phyloP scores from a whole-genome alignment of 2,888 invertebrate genomes.

The Limenitis camilla region DNA sequence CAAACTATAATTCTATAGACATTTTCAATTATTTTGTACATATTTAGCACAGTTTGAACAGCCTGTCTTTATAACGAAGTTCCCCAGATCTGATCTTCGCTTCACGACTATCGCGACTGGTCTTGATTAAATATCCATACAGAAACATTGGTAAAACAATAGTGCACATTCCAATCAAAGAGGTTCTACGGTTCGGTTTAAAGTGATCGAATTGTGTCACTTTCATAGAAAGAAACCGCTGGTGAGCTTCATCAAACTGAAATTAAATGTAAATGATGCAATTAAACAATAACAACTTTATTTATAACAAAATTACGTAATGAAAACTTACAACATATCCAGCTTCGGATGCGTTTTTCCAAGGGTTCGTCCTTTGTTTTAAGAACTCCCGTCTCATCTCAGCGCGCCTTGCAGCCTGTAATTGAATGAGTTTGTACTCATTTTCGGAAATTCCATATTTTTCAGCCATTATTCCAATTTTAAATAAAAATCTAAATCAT shows the following conservation, averaged over 20 bases:
- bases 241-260: conserved; percentile 87
- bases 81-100: conserved; percentile 78
- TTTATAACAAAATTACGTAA: conserved; percentile 55
- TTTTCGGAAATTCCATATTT: conserved; percentile 72
- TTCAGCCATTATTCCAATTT: conserved; percentile 47
- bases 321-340: conserved; percentile 81
- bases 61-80: conserved; percentile 83
- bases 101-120: conserved; percentile 72
- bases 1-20: conserved; percentile 15
- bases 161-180: conserved; percentile 64
- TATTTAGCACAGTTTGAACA: conserved; percentile 45
- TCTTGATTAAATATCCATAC: conserved; percentile 70
- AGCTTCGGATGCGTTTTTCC: conserved; percentile 78
- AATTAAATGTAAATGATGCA: conserved; percentile 38
- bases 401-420: conserved; percentile 76
- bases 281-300: background rate
- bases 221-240: conserved; percentile 83
- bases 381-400: conserved; percentile 80
- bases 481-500: conserved; percentile 9
- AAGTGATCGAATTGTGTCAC: conserved; percentile 79
- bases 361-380: conserved; percentile 82
- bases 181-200: conserved; percentile 75
- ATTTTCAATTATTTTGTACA: conserved; percentile 3
- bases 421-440: conserved; percentile 69
- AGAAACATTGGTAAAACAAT: conserved; percentile 73